Evolutionary conservation across 64 coral and sea anemone genomes (phyloP).

Genomic region (Platygyra sinensis): DNA sequence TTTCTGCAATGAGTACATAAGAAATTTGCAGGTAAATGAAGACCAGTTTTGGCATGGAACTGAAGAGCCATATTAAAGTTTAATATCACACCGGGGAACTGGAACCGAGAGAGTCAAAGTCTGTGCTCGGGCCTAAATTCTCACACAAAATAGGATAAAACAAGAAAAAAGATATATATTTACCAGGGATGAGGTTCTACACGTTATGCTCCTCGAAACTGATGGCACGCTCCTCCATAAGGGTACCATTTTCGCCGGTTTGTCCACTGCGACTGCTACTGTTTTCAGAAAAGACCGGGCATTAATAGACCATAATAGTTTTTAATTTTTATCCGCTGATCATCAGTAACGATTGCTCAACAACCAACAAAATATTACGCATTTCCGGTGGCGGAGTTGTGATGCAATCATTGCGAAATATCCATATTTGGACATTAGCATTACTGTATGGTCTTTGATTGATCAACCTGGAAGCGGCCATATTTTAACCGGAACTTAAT

Average conservation of each 20-base stretch:
- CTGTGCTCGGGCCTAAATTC: not conserved
- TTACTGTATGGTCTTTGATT: not conserved
- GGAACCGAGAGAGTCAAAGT: not conserved
- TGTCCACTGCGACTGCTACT: not conserved
- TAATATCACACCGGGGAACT: constrained; percentile 8
- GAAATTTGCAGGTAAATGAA: not conserved
- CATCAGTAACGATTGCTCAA: not conserved
- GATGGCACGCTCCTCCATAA: constrained; percentile 52
- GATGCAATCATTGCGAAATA: constrained; percentile 4
- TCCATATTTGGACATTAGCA: constrained; percentile 52
- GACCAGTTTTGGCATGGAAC: not conserved
- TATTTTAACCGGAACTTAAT: not conserved
- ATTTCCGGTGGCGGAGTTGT: constrained; percentile 1
- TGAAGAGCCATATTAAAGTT: not conserved
- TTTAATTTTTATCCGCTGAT: constrained; percentile 46
- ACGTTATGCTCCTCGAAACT: constrained; percentile 49
- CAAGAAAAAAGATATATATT: not conserved
- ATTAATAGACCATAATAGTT: constrained; percentile 80
- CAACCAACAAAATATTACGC: not conserved
- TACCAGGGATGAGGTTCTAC: constrained; percentile 57
- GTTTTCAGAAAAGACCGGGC: not conserved
- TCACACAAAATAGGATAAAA: not conserved
- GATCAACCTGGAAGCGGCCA: too few species aligned
- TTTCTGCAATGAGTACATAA: constrained; percentile 47
- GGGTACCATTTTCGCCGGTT: constrained; percentile 71